Base-by-base conservation (phyloP, 2,888 invertebrate genomes). In the Sinohyriopsis cumingii region DNA sequence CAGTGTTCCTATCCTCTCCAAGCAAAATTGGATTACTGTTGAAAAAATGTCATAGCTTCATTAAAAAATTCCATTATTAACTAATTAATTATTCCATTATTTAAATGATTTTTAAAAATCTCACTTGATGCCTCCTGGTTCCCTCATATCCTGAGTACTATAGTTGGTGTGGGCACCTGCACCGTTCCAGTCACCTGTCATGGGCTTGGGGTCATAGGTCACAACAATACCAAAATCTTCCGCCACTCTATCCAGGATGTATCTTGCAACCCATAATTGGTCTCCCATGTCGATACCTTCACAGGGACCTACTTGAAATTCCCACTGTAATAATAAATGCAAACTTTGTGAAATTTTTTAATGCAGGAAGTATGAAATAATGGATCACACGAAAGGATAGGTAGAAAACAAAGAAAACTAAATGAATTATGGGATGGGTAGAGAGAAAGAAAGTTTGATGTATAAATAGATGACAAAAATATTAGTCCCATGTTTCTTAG, bases 91-190 rank as follows among this genome's bases (percentile, higher is more conserved):
- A 33, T 33, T 33, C 9, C 33, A 33, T 33, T 45, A 45, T 45
- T 15, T 45, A 45, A 45, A 12, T 45, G 12, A 45, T 45, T 45
- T 15, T 45, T 15, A 45, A 45, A 45, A 19, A 33, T 82, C 81
- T 78, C 72, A 89, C 89, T 84, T 86, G 59, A 90, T 78, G 25
- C 90, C 90, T 6, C 86, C 86, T 12, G 76, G 71, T 62, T 94
- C 94, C 67, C 98, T 92, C 98, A 98, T 99, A 59, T 92, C 92
- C 88, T 94, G 94, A 0, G 98, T 99, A 18, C 97, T 98, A 92
- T 97, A 98, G 91, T 99, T 99, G 71, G 95, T 95, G 89, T 99
- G 98, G 0, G 97, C 97, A 1, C 98, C 98, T 63, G 98, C 87
- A 3, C 90, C 90, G 73, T 90, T 90, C 90, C 90, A 91, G 77